Conservation (phyloP, 1,140 invertebrate species). For the Heliconius congener region DNA sequence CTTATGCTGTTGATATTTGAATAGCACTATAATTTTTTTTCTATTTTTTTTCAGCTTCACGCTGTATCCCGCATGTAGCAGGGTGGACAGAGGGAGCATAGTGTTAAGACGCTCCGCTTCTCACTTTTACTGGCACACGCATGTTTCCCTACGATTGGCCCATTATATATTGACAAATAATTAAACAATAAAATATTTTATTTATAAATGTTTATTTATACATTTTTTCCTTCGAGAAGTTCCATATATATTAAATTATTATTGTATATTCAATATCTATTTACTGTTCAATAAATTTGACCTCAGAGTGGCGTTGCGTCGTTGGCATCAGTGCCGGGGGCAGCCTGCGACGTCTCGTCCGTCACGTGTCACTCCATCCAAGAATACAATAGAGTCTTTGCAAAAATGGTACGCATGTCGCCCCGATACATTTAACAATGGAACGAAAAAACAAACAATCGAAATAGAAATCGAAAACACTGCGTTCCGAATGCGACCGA, state of each 20-base stretch:
- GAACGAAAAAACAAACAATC: conserved; percentile 78
- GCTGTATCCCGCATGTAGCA: no score
- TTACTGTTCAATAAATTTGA: conserved; percentile 41
- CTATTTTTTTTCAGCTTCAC: no score
- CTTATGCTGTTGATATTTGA: background rate
- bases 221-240: no score
- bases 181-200: no score
- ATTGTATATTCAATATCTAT: background rate
- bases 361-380: conserved; percentile 71
- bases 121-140: no score
- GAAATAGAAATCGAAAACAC: conserved; percentile 79
- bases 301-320: conserved; percentile 41
- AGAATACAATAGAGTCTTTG: conserved; percentile 73
- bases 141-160: no score
- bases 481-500: conserved; percentile 71
- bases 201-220: no score
- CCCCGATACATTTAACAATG: conserved; percentile 68
- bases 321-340: conserved; percentile 40
- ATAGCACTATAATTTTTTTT: background rate
- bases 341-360: conserved; percentile 53
- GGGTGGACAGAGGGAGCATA: no score
- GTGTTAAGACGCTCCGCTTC: no score
- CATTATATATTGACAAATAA: no score
- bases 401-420: conserved; percentile 77
- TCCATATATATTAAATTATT: no score